Conservation (phyloP, 92 coral and sea anemone genomes). For the Micromussa lordhowensis region DNA sequence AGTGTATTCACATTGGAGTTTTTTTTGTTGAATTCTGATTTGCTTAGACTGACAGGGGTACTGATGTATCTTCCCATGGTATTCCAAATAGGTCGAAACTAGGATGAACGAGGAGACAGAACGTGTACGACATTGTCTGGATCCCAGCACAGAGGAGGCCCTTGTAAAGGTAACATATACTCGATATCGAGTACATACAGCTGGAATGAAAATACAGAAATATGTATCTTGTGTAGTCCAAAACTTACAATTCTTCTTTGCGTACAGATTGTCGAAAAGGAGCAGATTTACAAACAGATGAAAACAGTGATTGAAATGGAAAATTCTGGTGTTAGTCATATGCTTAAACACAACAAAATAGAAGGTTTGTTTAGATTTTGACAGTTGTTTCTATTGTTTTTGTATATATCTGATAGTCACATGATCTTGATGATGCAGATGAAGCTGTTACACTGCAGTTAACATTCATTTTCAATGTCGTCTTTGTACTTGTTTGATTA, state of each 20-base stretch:
- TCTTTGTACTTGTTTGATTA: no score
- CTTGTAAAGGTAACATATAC: not conserved
- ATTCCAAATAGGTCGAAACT: not conserved
- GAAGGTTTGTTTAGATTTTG: not conserved
- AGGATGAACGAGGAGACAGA: not conserved
- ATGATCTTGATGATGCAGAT: no score
- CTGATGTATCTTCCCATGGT: not conserved
- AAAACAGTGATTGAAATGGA: not conserved
- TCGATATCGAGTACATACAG: not conserved
- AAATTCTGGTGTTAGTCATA: not conserved
- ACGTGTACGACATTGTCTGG: not conserved
- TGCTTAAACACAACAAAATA: not conserved
- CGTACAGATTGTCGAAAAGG: not conserved
- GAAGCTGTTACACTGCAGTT: no score
- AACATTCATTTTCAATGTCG: no score
- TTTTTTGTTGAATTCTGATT: no score
- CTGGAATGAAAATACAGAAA: no score
- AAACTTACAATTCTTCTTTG: not conserved
- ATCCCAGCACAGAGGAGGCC: not conserved
- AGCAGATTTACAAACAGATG: not conserved
- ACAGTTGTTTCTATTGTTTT: no score
- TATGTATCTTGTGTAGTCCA: not conserved
- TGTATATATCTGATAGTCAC: no score
- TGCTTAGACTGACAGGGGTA: no score
- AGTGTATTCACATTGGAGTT: no score